Base-by-base conservation (phyloP, 2,888 invertebrate species). In the Thereva unica region DNA sequence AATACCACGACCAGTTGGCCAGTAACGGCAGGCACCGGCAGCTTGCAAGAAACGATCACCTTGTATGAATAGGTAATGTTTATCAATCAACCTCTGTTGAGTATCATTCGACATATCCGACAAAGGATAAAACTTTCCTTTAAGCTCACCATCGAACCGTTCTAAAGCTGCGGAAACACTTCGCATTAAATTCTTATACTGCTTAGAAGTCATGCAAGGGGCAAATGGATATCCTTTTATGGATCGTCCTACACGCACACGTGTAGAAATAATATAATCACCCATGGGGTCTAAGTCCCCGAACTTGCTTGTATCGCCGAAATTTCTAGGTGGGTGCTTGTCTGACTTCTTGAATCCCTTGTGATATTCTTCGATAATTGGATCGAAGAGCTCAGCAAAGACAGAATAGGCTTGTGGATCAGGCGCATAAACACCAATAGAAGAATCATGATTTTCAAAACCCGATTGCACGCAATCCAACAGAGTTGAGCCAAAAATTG, bases 11-110 rank as follows among this genome's bases (percentile, higher is more conserved):
- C 96, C 97, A 73, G 88, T 85, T 75, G 98, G 98, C 97, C 98
- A 98, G 88, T 86, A 97, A 73, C 96, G 92, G 87, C 95, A 96
- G 71, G 95, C 95, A 77, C 95, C 95, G 76, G 95, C 95, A 8
- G 93, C 88, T 84, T 94, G 91, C 78, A 95, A 87, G 80, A 80
- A 80, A 70, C 80, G 80, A 78, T 81, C 95, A 72, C 96, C 95
- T 84, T 96, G 96, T 86, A 96, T 96, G 89, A 97, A 97, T 77
- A 97, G 87, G 90, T 97, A 97, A 83, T 97, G 97, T 83, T 97
- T 97, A 77, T 96, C 95, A 81, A 97, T 97, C 78, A 97, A 87
- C 83, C 96, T 92, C 83, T 95, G 95, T 85, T 97, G 96, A 69
- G 92, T 91, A 67, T 94, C 90, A 85, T 97, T 96, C 84, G 92